Evolutionary conservation across 2,797 vertebrate species (phyloP), one percentile per base, ranked within the genome.

Genomic region (Syngnathus acus): DNA sequence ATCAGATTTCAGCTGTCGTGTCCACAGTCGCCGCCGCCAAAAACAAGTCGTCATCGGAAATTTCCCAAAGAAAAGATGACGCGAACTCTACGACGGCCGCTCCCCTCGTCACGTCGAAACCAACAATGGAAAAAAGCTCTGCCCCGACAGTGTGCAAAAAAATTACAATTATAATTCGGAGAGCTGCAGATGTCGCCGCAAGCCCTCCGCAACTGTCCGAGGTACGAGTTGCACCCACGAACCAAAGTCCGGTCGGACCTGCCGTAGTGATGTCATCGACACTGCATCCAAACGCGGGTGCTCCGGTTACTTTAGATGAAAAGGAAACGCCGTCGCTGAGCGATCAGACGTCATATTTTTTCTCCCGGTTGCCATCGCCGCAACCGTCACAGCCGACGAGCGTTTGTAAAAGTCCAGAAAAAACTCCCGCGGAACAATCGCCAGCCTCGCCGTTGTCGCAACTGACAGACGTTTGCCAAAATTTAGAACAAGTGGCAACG

Each of bases 121-220:
- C 26, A n/a, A 63, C 53, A 66, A 19, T 13, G 64, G 50, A 68
- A 9, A 51, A 9, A 3, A 50, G 59, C 11, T 21, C 67, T 26
- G 17, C 5, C 17, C 17, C 47, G 6, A 7, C 3, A 40, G 48
- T 64, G 11, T 61, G 14, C 0, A 55, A 48, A 51, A 67, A 75
- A 78, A 67, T 80, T 45, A 74, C 37, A 50, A 66, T 74, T 57
- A 54, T 81, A 62, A 47, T 78, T 55, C 73, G 77, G 51, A 78
- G 72, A 69, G 54, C 14, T 48, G 9, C 75, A 65, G 32, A 40
- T 50, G 32, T 51, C 32, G 17, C 17, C 14, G 39, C 70, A 39
- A 72, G 4, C 5, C 64, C 23, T 6, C 6, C 57, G 65, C 57
- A 67, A 40, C 32, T 40, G 59, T 38, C 7, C 50, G 60, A 51